phyloP scores from a whole-genome alignment of 2,888 invertebrate genomes.

The Balanococcus diminutus region DNA sequence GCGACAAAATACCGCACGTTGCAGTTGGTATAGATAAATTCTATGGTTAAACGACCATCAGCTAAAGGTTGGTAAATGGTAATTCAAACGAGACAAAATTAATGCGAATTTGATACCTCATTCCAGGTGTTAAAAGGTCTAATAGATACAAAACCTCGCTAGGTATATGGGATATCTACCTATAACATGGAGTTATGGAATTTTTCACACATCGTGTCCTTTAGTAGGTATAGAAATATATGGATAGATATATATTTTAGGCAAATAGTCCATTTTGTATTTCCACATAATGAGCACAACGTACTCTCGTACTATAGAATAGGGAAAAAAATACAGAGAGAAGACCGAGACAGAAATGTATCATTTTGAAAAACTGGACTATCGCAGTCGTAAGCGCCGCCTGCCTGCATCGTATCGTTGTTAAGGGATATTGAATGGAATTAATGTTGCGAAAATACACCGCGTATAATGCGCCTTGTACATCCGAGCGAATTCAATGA shows the following conservation, averaged over 20 bases:
- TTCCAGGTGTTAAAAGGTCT: not conserved
- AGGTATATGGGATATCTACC: no score
- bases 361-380: constrained; percentile 30
- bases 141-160: not conserved
- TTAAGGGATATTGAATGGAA: constrained; percentile 15
- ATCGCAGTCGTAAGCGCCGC: constrained; percentile 38
- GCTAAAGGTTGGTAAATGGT: no score
- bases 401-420: not conserved
- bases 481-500: constrained; percentile 28
- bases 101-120: not conserved
- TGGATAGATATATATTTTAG: not conserved
- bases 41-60: not conserved
- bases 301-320: not conserved
- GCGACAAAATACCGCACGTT: not conserved
- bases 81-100: not conserved
- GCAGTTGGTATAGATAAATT: not conserved
- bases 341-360: not conserved
- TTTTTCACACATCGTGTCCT: not conserved
- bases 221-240: no score
- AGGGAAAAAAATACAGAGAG: not conserved
- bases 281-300: constrained; percentile 18
- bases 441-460: constrained; percentile 48
- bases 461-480: not conserved
- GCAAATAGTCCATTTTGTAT: constrained; percentile 22
- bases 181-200: not conserved